phyloP scores from a whole-genome alignment of 2,888 invertebrate genomes.

The Drosophila bunnanda region DNA sequence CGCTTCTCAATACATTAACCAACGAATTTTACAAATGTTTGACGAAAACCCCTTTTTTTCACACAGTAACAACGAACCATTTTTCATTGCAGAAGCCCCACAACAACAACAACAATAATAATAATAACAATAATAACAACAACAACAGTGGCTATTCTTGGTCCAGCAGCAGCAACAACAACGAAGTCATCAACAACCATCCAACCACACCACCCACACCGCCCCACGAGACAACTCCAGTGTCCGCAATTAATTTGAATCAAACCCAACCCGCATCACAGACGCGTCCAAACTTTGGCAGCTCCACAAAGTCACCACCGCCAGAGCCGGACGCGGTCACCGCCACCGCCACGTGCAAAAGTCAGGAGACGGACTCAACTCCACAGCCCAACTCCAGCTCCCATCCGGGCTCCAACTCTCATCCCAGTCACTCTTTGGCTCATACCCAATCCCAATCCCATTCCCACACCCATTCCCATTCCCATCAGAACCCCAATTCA shows the following conservation, averaged over 20 bases:
- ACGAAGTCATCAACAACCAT: constrained; percentile 49
- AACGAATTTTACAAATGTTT: constrained; percentile 36
- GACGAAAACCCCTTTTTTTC: constrained; percentile 57
- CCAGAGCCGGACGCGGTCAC: constrained; percentile 53
- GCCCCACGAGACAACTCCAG: constrained; percentile 45
- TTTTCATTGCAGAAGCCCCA: constrained; percentile 69
- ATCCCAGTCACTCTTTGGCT: background rate
- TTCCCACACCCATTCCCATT: background rate
- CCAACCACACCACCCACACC: constrained; percentile 67
- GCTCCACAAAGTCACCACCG: constrained; percentile 74
- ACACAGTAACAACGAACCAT: constrained; percentile 43
- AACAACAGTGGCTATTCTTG: constrained; percentile 61
- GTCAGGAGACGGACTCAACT: constrained; percentile 45
- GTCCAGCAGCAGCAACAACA: constrained; percentile 54
- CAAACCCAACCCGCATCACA: constrained; percentile 70
- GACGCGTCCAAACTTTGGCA: constrained; percentile 70
- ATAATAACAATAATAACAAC: constrained; percentile 38
- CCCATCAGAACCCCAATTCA: constrained; percentile 38
- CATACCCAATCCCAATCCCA: background rate
- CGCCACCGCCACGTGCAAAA: constrained; percentile 61
- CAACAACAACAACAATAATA: constrained; percentile 33
- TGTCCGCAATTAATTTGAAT: constrained; percentile 76
- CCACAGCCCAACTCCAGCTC: constrained; percentile 18
- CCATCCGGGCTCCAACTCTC: constrained; percentile 38
- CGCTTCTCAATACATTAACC: constrained; percentile 56